Conservation (phyloP, 2,888 invertebrate species). For the Ganaspis brasiliensis region DNA sequence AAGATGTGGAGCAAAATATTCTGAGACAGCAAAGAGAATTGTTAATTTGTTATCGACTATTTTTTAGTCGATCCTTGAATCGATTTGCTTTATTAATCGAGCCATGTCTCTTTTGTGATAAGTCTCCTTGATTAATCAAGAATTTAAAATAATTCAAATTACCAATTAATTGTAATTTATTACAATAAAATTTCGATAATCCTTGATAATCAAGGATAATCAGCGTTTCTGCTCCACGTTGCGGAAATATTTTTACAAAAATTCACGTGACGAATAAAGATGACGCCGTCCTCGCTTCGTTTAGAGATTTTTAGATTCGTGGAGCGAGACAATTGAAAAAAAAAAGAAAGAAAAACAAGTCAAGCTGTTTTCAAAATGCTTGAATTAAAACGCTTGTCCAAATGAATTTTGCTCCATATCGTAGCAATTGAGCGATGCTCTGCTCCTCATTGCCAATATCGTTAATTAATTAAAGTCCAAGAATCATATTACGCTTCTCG, state of each 20-base stretch:
- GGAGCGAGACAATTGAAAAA: constrained; percentile 27
- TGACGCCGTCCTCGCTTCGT: constrained; percentile 61
- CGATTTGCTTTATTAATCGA: constrained; percentile 35
- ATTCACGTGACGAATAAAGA: constrained; percentile 49
- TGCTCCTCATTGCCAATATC: constrained; percentile 57
- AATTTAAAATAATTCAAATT: too few species aligned
- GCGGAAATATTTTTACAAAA: constrained; percentile 59
- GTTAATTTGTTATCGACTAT: constrained; percentile 43
- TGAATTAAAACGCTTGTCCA: background rate
- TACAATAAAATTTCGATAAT: too few species aligned
- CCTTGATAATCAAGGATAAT: too few species aligned
- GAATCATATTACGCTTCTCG: constrained; percentile 45
- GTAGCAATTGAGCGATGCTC: constrained; percentile 45
- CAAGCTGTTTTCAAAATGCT: constrained; percentile 24
- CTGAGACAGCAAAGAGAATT: constrained; percentile 66
- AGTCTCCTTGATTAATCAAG: background rate
- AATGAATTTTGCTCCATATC: constrained; percentile 53
- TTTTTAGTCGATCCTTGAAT: constrained; percentile 4
- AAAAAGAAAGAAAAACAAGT: background rate
- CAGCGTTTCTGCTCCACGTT: constrained; percentile 50
- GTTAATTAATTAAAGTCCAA: constrained; percentile 49
- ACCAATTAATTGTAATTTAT: too few species aligned
- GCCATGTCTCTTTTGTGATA: constrained; percentile 29
- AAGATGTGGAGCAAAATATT: constrained; percentile 80
- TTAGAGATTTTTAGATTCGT: constrained; percentile 49